Evolutionary conservation across 2,113 vertebrate species (phyloP).

Genomic region (Callipepla californica): DNA sequence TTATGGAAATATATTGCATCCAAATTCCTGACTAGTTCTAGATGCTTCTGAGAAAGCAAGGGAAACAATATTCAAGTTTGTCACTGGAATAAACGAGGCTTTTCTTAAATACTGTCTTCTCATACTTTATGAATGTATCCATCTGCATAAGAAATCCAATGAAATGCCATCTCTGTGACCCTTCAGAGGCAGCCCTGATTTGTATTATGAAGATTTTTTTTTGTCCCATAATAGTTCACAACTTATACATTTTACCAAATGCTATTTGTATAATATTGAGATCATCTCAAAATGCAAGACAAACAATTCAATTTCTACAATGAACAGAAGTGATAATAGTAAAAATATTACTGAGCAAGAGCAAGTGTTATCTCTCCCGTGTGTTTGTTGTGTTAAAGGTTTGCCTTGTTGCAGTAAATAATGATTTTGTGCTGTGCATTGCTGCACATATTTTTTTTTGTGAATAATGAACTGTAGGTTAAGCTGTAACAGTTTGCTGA

Average conservation of each 20-base stretch:
- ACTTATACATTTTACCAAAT: fast-evolving
- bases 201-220: background rate
- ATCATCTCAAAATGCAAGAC: background rate
- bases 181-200: background rate
- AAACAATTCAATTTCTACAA: background rate
- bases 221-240: background rate
- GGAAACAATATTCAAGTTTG: background rate
- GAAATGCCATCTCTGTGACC: background rate
- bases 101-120: background rate
- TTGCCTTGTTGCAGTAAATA: background rate
- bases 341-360: background rate
- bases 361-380: background rate
- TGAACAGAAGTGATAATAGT: background rate
- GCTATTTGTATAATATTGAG: background rate
- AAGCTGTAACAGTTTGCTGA: background rate
- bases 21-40: background rate
- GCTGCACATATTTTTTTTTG: background rate
- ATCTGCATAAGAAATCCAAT: background rate
- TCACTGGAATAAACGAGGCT: background rate
- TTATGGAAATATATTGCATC: background rate
- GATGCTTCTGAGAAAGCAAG: background rate
- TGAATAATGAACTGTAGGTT: background rate
- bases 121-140: background rate
- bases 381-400: no score
- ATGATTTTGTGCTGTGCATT: background rate